Base-by-base conservation (phyloP, 2,113 vertebrate genomes). In the Myrmophylax atrothorax region DNA sequence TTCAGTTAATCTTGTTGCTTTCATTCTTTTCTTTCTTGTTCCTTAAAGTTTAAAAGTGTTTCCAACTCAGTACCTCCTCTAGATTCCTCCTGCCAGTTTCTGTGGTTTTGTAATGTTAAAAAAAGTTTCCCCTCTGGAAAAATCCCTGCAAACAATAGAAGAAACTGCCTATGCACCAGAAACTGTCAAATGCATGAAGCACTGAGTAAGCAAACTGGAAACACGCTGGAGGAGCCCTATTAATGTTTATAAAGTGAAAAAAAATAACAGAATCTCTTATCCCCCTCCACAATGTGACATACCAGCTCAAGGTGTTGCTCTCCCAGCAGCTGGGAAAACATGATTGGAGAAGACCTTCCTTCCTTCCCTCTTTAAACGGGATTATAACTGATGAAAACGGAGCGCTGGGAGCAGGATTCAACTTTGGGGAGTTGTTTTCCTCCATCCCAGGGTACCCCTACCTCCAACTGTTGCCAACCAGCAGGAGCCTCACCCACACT, bases 71-170 rank as follows among this genome's bases (percentile, higher is more conserved):
- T 72, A 94, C 90, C 93, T 88, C 96, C 94, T 84, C 49, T 55
- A 29, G 83, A 93, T 72, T 84, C 66, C 64, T 93, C 85, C 76
- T 95, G 94, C 88, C 96, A 94, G 93, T 84, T 97, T 90, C 83
- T 95, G 94, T 89, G 92, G 93, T 90, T 97, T 94, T 95, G 83
- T 92, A 94, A 96, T 49, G 90, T 70, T 80, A 69, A 78, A 96
- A 93, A 92, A 94, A 91, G 58, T 74, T 92, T 90, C 88, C 96
- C 93, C 96, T 96, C 94, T 96, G 93, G 96, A 97, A 97, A 96
- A 96, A 96, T 96, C 96, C 96, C 93, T 95, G 94, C 85, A 78
- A 97, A 97, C 94, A 93, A 96, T 95, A 96, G 96, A 84, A 97
- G 88, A 96, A 96, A 96, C 73, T 93, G 94, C 92, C 93, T 88